phyloP scores from a whole-genome alignment of 2,888 invertebrate genomes.

The Nysson spinosus region DNA sequence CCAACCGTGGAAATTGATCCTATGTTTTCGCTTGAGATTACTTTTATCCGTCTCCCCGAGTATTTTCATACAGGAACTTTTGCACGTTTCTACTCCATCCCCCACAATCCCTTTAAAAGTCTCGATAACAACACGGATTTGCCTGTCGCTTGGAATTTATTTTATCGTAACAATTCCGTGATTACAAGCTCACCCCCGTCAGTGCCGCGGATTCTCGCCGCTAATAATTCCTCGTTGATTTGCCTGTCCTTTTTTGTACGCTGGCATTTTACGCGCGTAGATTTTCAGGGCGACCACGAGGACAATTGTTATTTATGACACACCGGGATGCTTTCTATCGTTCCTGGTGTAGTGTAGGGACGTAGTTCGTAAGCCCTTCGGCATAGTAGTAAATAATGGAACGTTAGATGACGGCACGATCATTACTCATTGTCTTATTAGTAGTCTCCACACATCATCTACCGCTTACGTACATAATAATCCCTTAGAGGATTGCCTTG shows the following conservation, averaged over 20 bases:
- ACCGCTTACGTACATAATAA: conserved; percentile 13
- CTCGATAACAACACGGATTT: too few species aligned
- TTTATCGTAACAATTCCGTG: too few species aligned
- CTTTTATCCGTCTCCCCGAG: too few species aligned
- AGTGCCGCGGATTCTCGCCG: neutral
- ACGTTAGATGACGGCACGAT: conserved; percentile 6
- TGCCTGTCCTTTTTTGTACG: neutral
- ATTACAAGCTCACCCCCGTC: too few species aligned
- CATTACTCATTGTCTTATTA: conserved; percentile 42
- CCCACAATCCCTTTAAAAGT: too few species aligned
- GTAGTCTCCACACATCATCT: conserved; percentile 32
- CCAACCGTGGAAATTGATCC: too few species aligned
- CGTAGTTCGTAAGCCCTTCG: neutral
- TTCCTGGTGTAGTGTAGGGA: neutral
- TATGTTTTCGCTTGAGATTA: too few species aligned
- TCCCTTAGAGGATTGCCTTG: conserved; percentile 7
- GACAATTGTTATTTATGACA: conserved; percentile 4
- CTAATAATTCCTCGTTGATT: neutral
- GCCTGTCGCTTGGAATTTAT: too few species aligned
- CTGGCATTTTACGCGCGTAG: neutral
- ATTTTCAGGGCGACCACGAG: neutral
- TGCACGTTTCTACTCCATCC: too few species aligned
- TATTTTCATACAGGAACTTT: too few species aligned
- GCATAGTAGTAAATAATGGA: conserved; percentile 8
- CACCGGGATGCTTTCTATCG: conserved; percentile 2